Percentiles rank a stretch among this genome's conserved stretches.
Conservation (phyloP, 2,113 vertebrate species). For the Ciconia maguari region DNA sequence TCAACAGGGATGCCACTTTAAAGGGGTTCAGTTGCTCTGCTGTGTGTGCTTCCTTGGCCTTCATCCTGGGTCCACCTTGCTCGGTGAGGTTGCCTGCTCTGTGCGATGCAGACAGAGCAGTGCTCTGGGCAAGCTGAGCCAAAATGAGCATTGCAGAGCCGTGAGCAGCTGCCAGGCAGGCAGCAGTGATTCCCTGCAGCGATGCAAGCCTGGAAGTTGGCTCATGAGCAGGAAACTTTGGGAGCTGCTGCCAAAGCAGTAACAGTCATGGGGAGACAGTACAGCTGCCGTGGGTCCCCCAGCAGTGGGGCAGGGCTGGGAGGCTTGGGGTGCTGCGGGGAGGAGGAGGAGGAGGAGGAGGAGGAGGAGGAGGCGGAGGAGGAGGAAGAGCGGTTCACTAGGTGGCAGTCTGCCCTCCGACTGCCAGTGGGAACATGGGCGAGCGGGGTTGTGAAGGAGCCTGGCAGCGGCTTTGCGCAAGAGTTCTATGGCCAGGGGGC, state of each 20-base stretch:
- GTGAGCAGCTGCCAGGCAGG: not conserved
- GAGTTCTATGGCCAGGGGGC: accelerated
- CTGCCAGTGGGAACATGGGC: accelerated
- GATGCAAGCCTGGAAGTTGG: not conserved
- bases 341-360: not conserved
- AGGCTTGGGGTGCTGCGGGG: not conserved
- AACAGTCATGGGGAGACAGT: not conserved
- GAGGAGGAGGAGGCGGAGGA: not conserved
- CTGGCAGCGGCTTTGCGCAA: accelerated
- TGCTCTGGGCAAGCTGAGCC: not conserved
- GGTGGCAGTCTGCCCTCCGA: not conserved
- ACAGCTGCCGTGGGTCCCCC: not conserved
- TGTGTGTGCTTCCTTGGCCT: not conserved
- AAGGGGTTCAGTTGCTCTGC: not conserved
- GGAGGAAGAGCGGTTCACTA: not conserved
- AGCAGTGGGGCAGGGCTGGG: not conserved
- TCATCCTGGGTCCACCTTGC: accelerated
- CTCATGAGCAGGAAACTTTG: not conserved
- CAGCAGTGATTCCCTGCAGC: not conserved
- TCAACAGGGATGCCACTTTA: not conserved
- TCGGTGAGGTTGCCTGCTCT: not conserved
- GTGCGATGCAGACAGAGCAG: not conserved
- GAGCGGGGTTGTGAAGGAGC: not conserved
- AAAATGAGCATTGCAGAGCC: not conserved
- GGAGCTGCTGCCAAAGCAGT: not conserved